These are phyloP conservation scores for Grallaria varia DNA, from an alignment of 2,113 vertebrate genomes.

Conservation along the genomic window DNA sequence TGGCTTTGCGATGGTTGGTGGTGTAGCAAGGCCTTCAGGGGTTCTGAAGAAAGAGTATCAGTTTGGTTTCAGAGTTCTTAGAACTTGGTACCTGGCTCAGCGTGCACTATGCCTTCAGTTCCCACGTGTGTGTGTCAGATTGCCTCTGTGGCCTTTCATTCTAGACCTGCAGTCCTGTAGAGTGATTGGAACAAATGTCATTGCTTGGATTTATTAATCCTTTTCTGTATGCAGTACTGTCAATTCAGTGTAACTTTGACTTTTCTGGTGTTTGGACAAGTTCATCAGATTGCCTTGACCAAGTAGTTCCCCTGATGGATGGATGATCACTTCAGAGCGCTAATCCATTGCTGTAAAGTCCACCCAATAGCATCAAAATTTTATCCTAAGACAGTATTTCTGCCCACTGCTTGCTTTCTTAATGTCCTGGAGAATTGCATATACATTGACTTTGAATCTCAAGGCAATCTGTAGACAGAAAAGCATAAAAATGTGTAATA, in stretches of 20 bases:
- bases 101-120: fast-evolving
- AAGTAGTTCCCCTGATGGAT: not conserved
- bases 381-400: not conserved
- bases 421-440: not conserved
- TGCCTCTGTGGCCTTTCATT: not conserved
- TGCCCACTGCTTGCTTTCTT: not conserved
- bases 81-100: not conserved
- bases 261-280: not conserved
- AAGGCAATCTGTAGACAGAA: not conserved
- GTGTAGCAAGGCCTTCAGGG: not conserved
- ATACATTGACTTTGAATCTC: not conserved
- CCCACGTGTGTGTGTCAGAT: fast-evolving
- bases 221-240: not conserved
- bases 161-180: not conserved
- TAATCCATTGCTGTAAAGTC: not conserved
- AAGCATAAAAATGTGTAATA: not conserved
- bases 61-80: not conserved
- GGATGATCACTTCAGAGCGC: not conserved
- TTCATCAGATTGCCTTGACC: fast-evolving
- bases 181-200: not conserved
- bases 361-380: not conserved
- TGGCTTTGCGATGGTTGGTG: fast-evolving
- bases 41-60: not conserved
- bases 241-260: not conserved
- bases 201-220: not conserved